phyloP scores from a whole-genome alignment of 2,797 vertebrate species.

The Crenichthys baileyi region DNA sequence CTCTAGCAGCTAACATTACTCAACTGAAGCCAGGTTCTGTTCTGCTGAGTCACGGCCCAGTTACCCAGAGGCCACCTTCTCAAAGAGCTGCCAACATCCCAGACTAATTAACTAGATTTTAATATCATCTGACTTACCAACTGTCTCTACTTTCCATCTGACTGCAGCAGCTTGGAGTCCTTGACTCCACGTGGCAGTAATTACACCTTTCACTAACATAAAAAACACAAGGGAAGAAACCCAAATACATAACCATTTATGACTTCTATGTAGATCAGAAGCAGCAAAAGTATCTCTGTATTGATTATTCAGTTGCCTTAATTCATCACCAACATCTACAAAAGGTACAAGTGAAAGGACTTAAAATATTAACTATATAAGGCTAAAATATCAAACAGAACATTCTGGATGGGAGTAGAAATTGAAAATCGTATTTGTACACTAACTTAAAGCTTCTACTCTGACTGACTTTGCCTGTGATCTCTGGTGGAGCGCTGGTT shows the following conservation, averaged over 20 bases:
- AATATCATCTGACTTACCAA: conserved; percentile 53
- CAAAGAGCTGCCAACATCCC: not conserved
- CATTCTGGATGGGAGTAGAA: not conserved
- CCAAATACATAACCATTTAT: not conserved
- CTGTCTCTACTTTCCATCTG: conserved; percentile 29
- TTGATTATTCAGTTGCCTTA: not conserved
- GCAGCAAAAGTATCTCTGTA: not conserved
- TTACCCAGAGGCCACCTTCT: not conserved
- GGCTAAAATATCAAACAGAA: not conserved
- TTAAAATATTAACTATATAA: not conserved
- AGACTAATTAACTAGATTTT: not conserved
- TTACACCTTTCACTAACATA: conserved; percentile 37
- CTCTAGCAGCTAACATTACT: not conserved
- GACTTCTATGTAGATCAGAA: not conserved
- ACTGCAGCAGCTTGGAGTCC: conserved; percentile 42
- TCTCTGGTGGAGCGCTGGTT: conserved; percentile 37
- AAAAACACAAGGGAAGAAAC: not conserved
- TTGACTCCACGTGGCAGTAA: conserved; percentile 35
- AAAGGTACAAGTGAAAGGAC: not conserved
- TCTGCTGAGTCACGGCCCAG: not conserved
- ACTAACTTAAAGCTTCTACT: not conserved
- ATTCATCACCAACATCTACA: not conserved
- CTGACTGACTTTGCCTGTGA: conserved; percentile 82
- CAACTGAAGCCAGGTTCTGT: not conserved
- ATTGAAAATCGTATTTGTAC: not conserved